phyloP scores from a whole-genome alignment of 1,140 invertebrate genomes.

The Habropoda laboriosa region DNA sequence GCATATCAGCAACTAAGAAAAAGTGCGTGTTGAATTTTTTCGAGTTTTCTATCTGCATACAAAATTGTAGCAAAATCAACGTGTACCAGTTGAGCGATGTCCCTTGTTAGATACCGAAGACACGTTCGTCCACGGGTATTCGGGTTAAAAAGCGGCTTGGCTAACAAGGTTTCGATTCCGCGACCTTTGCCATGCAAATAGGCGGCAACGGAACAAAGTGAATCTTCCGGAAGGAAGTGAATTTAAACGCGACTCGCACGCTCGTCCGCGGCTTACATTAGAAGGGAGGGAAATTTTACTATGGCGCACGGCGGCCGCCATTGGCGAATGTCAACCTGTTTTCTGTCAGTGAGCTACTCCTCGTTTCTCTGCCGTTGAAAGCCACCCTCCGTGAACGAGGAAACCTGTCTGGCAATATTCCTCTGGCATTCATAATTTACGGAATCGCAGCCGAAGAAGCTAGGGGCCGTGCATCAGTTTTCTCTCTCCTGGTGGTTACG shows the following conservation, averaged over 20 bases:
- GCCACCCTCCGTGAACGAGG: background rate
- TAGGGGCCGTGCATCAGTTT: background rate
- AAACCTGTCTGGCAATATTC: constrained; percentile 46
- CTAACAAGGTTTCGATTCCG: background rate
- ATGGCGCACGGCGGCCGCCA: background rate
- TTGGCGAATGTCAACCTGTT: background rate
- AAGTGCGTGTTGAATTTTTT: no score
- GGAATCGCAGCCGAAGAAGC: background rate
- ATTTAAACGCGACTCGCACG: constrained; percentile 10
- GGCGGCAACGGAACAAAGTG: background rate
- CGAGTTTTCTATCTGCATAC: no score
- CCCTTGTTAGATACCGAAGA: no score
- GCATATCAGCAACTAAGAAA: no score
- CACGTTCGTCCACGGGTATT: constrained; percentile 8
- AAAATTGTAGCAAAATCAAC: no score
- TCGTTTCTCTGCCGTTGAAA: background rate
- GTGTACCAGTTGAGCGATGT: no score
- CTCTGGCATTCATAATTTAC: constrained; percentile 64
- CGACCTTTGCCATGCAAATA: constrained; percentile 20
- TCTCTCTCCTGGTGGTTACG: background rate
- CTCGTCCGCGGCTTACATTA: no score
- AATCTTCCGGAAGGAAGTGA: background rate
- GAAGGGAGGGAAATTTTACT: background rate
- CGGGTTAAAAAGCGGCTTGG: background rate
- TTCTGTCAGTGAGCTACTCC: background rate